A percentile compares a stretch with the other conserved stretches of the same genome.
phyloP scores from a whole-genome alignment of 2,113 vertebrate species.

The Coracopsis vasa region DNA sequence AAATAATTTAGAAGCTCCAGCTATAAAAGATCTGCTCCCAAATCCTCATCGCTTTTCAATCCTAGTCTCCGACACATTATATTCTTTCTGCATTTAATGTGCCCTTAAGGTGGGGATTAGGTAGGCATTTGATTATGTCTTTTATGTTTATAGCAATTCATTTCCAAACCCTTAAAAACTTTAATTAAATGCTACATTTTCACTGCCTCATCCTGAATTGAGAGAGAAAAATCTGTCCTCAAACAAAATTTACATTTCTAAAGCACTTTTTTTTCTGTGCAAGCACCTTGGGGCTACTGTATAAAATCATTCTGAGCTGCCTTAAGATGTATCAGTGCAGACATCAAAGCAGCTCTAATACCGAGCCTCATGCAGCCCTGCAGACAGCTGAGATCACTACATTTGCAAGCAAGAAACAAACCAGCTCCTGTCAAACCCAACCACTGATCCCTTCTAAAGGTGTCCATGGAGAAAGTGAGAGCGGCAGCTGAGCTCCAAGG shows the following conservation, averaged over 20 bases:
- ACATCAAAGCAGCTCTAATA: slow-evolving; percentile 64
- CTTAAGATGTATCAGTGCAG: slow-evolving; percentile 48
- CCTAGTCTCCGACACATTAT: not conserved
- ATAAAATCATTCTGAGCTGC: slow-evolving; percentile 42
- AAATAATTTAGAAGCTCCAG: slow-evolving; percentile 48
- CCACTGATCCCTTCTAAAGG: slow-evolving; percentile 8
- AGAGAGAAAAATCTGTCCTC: slow-evolving; percentile 39
- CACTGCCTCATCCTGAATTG: not conserved
- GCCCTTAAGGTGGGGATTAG: slow-evolving; percentile 54
- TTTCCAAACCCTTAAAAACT: slow-evolving; percentile 39
- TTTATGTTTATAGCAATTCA: slow-evolving; percentile 59
- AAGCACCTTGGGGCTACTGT: slow-evolving; percentile 37
- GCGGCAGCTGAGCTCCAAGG: not conserved
- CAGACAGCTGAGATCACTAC: slow-evolving; percentile 33
- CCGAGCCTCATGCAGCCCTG: slow-evolving; percentile 16
- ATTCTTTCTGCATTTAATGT: slow-evolving; percentile 9
- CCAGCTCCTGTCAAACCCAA: slow-evolving; percentile 19
- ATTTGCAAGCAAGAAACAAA: slow-evolving; percentile 17
- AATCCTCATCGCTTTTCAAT: slow-evolving; percentile 13
- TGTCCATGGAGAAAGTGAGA: slow-evolving; percentile 26
- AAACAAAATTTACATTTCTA: slow-evolving; percentile 54
- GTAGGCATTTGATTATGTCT: slow-evolving; percentile 43
- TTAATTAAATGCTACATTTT: slow-evolving; percentile 51
- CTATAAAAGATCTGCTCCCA: slow-evolving; percentile 16
- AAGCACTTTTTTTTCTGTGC: slow-evolving; percentile 26